Evolutionary conservation across 2,113 vertebrate species (phyloP), one percentile per base, ranked within the genome.

Genomic region (Silurus asotus): DNA sequence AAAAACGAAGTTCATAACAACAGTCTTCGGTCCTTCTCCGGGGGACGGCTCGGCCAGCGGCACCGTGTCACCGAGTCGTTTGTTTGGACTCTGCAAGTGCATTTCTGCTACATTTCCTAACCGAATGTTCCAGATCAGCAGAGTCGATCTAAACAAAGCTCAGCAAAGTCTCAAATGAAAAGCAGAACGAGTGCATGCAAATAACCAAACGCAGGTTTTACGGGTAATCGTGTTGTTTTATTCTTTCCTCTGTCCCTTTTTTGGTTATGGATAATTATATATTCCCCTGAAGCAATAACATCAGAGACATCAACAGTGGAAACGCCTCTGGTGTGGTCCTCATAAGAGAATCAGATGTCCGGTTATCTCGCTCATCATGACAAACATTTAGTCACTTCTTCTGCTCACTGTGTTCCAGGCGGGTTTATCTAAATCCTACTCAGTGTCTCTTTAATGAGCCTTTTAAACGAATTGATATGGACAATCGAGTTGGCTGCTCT

Each of bases 61-160:
- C 70, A 58, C 59, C 61, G 81, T 75, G 76, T 83, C 37, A 56
- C 61, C 17, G 55, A 84, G 80, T 76, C 37, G 77, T 55, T 58
- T 74, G 83, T 84, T 89, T 79, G 79, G 85, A 72, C 4, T 15
- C 49, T 13, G 81, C 69, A n/a, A 75, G 81, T 82, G 79, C 65
- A 74, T 65, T n/a, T 81, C 83, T 84, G 78, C 45, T 28, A 87
- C 25, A 83, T 87, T 83, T 28, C 67, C 49, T 78, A 45, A 80
- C 62, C 23, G 76, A 81, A 20, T 58, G 84, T 89, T 89, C 82
- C 85, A 78, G 85, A 81, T 87, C 83, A 87, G 85, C 84, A 77
- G 55, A 64, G 70, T 85, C 85, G 70, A 72, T 77, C 78, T 85
- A 82, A 84, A 17, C 82, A 81, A 53, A 72, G 64, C 75, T 81